Conservation (phyloP, 2,797 vertebrate genomes). For the Chloroceryle amazona region DNA sequence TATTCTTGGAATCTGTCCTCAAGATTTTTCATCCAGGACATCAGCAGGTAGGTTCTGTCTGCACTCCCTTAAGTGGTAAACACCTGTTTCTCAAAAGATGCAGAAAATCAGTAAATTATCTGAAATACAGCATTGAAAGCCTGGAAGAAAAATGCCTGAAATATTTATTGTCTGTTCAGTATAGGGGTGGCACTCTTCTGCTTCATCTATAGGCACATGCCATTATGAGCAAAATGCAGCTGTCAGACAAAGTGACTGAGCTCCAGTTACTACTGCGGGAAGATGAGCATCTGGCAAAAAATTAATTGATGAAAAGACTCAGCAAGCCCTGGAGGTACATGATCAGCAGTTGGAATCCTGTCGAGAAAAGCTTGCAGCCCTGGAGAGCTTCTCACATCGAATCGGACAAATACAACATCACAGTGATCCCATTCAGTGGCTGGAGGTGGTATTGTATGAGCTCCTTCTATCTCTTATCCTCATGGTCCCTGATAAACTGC, state of each 20-base stretch:
- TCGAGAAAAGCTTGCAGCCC: constrained; percentile 28
- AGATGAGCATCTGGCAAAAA: constrained; percentile 77
- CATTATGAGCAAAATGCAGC: constrained; percentile 65
- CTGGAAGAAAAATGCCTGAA: background rate
- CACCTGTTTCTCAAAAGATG: background rate
- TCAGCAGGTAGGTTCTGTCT: background rate
- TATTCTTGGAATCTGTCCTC: background rate
- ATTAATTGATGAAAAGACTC: constrained; percentile 74
- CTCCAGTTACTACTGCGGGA: constrained; percentile 77
- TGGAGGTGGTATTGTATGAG: constrained; percentile 73
- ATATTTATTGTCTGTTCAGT: background rate
- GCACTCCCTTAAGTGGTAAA: background rate
- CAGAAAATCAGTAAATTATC: background rate
- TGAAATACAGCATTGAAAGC: background rate
- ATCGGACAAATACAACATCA: constrained; percentile 67
- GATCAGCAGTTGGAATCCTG: constrained; percentile 55
- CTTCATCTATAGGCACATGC: constrained; percentile 62
- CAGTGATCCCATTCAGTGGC: constrained; percentile 52
- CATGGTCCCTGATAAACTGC: background rate
- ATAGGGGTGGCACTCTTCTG: background rate
- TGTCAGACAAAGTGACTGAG: constrained; percentile 72
- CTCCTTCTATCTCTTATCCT: background rate
- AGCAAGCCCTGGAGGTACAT: constrained; percentile 65
- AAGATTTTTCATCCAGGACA: background rate
- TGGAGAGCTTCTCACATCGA: constrained; percentile 40